A percentile compares a stretch with the other conserved stretches of the same genome.
Evolutionary conservation across 2,113 vertebrate species (phyloP).

Genomic region (Sander vitreus): DNA sequence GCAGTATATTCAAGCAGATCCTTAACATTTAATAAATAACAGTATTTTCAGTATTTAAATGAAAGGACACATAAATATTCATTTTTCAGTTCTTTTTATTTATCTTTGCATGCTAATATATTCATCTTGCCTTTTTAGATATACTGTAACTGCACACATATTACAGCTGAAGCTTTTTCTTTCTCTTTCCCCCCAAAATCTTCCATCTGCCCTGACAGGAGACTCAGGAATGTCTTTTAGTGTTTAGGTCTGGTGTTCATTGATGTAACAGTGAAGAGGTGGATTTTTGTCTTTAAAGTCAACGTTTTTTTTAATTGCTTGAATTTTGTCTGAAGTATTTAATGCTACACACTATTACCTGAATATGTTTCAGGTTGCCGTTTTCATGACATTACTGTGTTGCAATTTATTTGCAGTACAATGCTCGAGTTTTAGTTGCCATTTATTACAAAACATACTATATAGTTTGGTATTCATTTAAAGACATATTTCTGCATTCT

Average conservation of each 20-base stretch:
- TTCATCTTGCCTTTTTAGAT: conserved; percentile 51
- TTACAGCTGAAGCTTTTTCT: conserved; percentile 24
- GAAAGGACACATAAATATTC: conserved; percentile 14
- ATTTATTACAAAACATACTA: conserved; percentile 42
- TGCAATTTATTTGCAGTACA: conserved; percentile 46
- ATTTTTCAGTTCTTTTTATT: conserved; percentile 57
- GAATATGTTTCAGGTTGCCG: conserved; percentile 41
- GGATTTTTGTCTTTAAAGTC: conserved; percentile 27
- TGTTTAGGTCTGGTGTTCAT: conserved; percentile 38
- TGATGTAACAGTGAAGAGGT: conserved; percentile 19
- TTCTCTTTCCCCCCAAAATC: background rate
- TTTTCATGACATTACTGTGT: conserved; percentile 33
- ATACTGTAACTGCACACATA: conserved; percentile 33
- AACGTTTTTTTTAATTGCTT: conserved; percentile 3
- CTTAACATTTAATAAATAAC: conserved; percentile 32
- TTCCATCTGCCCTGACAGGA: conserved; percentile 38
- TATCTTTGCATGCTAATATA: conserved; percentile 67
- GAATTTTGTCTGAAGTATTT: conserved; percentile 43
- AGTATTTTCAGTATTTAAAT: conserved; percentile 64
- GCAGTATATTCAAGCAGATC: conserved; percentile 52
- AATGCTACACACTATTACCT: conserved; percentile 27
- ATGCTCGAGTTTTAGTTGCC: conserved; percentile 37
- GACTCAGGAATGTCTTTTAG: conserved; percentile 60
- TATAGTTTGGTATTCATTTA: conserved; percentile 49
- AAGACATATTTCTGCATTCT: conserved; percentile 41